Evolutionary conservation across 2,888 invertebrate species (phyloP), one percentile per base, ranked within the genome.

Genomic region (Pyrgus malvae): DNA sequence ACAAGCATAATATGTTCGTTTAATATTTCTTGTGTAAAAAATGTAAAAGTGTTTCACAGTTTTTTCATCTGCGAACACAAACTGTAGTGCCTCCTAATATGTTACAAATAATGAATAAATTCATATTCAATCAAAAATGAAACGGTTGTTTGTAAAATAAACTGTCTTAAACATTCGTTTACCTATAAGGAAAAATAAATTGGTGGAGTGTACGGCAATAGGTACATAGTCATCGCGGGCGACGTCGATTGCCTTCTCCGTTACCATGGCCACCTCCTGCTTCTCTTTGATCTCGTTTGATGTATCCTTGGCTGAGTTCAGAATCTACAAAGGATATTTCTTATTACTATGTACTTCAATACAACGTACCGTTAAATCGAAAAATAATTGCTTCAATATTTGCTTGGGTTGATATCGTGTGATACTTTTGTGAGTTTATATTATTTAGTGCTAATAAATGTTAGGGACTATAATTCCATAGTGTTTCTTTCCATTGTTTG

Each of bases 261-360:
- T 98, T 31, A 95, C 93, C 88, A 96, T 96, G 0, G 98, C 97
- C 17, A 96, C 93, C 54, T 94, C 93, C 83, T 98, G 98, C 78
- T 98, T 98, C 60, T 95, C 94, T 68, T 94, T 94, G 54, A 98
- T 98, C 73, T 98, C 98, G 78, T 98, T 97, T 0, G 98, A 94
- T 48, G 98, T 91, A 6, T 93, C 92, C 84, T 98, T 98, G 0
- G 98, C 98, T 0, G 97, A 96, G 72, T 97, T 97, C 48, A 98
- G 85, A 62, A 98, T 93, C 84, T 94, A 90, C 6, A 56, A 48
- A 38, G 3, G 37, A 42, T 38, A 57, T 27, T 37, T 37, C 2
- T 17, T 2, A 2, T 37, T 37, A n/a, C n/a, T 37, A 27, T 48
- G n/a, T 37, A 37, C 25, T 37, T 37, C 1, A n/a, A 37, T 35